These are phyloP conservation scores for Cloeon dipterum DNA, from an alignment of 2,888 invertebrate genomes.

Conservation along the genomic window DNA sequence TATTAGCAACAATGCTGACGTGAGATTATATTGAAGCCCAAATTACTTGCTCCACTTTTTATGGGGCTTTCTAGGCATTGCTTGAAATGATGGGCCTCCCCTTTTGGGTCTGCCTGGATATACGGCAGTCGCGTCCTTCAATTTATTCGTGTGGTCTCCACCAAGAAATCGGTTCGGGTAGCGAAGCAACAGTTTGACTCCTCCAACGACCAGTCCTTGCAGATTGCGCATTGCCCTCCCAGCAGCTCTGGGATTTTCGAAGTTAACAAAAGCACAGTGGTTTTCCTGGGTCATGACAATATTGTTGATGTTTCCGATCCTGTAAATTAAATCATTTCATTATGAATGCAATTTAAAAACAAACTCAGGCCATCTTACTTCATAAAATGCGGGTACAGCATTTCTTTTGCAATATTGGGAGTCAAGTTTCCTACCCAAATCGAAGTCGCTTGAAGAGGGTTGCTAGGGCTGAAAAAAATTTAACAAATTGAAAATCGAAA, in stretches of 20 bases:
- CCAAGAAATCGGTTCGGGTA: not conserved
- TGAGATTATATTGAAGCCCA: too few relatives aligned
- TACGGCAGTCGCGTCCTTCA: too few relatives aligned
- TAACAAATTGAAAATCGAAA: too few relatives aligned
- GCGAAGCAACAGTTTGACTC: not conserved
- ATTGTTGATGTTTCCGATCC: not conserved
- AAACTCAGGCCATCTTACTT: too few relatives aligned
- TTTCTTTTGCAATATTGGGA: not conserved
- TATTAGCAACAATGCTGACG: too few relatives aligned
- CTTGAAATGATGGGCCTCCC: too few relatives aligned
- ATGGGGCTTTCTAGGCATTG: too few relatives aligned
- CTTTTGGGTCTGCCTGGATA: too few relatives aligned
- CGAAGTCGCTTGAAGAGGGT: not conserved
- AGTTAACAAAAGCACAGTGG: not conserved
- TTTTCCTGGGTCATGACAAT: not conserved
- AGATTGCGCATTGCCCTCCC: not conserved
- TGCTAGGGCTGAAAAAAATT: not conserved
- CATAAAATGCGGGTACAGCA: not conserved
- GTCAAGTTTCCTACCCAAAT: not conserved
- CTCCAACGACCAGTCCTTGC: not conserved
- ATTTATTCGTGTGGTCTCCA: not conserved
- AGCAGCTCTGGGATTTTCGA: not conserved
- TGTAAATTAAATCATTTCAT: too few relatives aligned
- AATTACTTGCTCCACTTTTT: too few relatives aligned
- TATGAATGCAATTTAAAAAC: too few relatives aligned